phyloP scores from a whole-genome alignment of 2,113 vertebrate genomes.

The Orthonyx spaldingii region DNA sequence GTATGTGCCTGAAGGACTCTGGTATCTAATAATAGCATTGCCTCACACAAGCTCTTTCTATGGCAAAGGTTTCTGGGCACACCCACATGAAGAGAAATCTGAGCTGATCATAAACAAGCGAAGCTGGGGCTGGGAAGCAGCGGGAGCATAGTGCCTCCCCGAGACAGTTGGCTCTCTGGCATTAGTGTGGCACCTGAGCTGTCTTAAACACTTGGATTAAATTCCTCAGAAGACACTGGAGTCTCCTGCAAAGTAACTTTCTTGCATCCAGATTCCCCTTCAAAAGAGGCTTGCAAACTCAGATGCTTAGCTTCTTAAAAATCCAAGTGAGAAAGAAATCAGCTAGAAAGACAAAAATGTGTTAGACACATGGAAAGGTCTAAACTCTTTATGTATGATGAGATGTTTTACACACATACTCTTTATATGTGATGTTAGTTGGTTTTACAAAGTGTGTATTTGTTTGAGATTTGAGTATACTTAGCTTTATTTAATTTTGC shows the following conservation, averaged over 20 bases:
- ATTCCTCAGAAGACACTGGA: background rate
- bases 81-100: background rate
- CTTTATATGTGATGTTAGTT: background rate
- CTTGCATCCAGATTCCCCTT: background rate
- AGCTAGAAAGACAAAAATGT: background rate
- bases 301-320: background rate
- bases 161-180: background rate
- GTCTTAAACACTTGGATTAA: background rate
- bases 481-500: background rate
- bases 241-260: background rate
- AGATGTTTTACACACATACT: background rate
- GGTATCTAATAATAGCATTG: background rate
- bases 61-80: background rate
- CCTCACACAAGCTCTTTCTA: background rate
- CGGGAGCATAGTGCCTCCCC: background rate
- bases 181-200: background rate
- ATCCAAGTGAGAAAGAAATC: background rate
- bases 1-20: background rate
- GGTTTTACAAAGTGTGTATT: background rate
- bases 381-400: background rate
- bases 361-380: background rate
- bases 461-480: background rate
- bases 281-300: accelerated
- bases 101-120: background rate
- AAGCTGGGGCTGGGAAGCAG: background rate